phyloP scores from a whole-genome alignment of 53 echinoderm and acorn worm species.

The Astropecten irregularis region DNA sequence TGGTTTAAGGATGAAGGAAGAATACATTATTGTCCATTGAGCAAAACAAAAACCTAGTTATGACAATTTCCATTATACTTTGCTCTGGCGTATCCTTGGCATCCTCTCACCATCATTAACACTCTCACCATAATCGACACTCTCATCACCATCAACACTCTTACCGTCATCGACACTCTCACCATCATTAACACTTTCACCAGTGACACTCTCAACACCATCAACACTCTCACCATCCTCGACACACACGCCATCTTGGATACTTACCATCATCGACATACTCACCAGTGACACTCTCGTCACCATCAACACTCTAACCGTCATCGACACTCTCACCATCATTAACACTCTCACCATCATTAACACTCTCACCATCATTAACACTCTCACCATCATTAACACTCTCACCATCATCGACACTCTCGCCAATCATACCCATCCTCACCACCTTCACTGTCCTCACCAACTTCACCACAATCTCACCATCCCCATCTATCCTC shows the following conservation, averaged over 20 bases:
- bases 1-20: no score
- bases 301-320: neutral
- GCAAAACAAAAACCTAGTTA: no score
- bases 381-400: neutral
- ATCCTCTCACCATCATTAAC: no score
- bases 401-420: neutral
- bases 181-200: no score
- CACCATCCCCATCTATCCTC: neutral
- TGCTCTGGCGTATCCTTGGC: no score
- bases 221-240: no score
- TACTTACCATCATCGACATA: slow-evolving; percentile 10
- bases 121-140: no score
- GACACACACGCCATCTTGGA: neutral
- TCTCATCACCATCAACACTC: no score
- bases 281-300: neutral
- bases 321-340: neutral
- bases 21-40: no score
- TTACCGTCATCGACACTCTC: neutral
- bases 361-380: neutral
- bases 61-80: no score
- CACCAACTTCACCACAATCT: neutral
- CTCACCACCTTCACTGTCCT: neutral
- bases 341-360: slow-evolving; percentile 8
- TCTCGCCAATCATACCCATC: neutral
- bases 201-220: neutral